A percentile compares a stretch with the other conserved stretches of the same genome.
Evolutionary conservation across 2,888 invertebrate species (phyloP).

Genomic region (Lacanobia wlatinum): DNA sequence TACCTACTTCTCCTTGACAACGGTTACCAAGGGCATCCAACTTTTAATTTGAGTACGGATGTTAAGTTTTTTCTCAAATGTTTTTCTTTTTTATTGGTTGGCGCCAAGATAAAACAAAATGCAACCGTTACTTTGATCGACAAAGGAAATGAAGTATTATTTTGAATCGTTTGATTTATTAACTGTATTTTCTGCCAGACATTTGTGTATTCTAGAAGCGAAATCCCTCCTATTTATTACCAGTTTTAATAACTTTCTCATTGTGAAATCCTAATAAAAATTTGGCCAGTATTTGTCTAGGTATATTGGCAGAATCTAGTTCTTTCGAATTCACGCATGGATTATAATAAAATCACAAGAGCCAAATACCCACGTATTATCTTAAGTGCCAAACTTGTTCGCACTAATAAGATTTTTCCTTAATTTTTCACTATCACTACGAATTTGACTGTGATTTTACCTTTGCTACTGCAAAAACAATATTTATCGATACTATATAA

Average conservation of each 20-base stretch:
- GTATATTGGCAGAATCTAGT: background rate
- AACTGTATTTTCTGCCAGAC: background rate
- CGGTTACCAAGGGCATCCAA: conserved; percentile 51
- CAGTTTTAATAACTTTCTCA: background rate
- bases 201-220: background rate
- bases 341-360: too few relatives aligned
- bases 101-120: conserved; percentile 21
- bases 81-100: conserved; percentile 5
- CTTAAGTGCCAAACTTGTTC: background rate
- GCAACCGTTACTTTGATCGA: background rate
- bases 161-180: background rate
- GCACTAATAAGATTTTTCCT: background rate
- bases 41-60: conserved; percentile 28
- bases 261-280: background rate
- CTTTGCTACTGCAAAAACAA: background rate
- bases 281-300: too few relatives aligned
- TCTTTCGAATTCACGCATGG: background rate
- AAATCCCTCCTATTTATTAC: background rate
- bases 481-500: conserved; percentile 11
- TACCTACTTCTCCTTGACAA: conserved; percentile 47
- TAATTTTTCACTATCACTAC: background rate
- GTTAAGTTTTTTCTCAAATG: conserved; percentile 31
- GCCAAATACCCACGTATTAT: too few relatives aligned
- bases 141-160: background rate
- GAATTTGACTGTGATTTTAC: too few relatives aligned